Evolutionary conservation across 2,888 invertebrate genomes (phyloP).

Genomic region (Luperina nickerlii): DNA sequence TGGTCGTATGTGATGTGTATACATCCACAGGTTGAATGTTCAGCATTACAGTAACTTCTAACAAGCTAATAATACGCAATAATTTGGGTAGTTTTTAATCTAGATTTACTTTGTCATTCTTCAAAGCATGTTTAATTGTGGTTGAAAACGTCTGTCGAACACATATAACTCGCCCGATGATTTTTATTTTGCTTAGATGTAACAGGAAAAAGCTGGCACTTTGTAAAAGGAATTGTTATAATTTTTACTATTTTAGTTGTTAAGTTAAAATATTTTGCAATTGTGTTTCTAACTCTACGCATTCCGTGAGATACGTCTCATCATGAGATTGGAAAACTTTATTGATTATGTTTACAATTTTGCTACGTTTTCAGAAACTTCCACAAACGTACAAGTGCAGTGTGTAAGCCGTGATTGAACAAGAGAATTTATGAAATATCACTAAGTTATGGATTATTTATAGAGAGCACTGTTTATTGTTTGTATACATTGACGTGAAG

Average conservation of each 20-base stretch:
- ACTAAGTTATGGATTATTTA: constrained; percentile 56
- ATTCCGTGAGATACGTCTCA: constrained; percentile 61
- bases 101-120: constrained; percentile 34
- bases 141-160: constrained; percentile 46
- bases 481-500: constrained; percentile 64
- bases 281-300: constrained; percentile 57
- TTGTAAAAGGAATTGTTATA: constrained; percentile 51
- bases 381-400: constrained; percentile 76
- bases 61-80: constrained; percentile 34
- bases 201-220: constrained; percentile 50
- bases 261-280: constrained; percentile 66
- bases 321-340: constrained; percentile 53
- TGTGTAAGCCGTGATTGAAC: constrained; percentile 71
- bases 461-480: constrained; percentile 58
- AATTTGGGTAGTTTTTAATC: constrained; percentile 40
- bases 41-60: constrained; percentile 43
- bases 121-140: constrained; percentile 45
- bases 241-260: constrained; percentile 61
- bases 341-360: constrained; percentile 66
- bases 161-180: constrained; percentile 34
- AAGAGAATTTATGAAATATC: constrained; percentile 56
- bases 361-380: constrained; percentile 77
- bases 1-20: constrained; percentile 22
- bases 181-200: constrained; percentile 40
- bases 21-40: constrained; percentile 35